Evolutionary conservation across 2,797 vertebrate genomes (phyloP).

Genomic region (Eurystomus glaucurus): DNA sequence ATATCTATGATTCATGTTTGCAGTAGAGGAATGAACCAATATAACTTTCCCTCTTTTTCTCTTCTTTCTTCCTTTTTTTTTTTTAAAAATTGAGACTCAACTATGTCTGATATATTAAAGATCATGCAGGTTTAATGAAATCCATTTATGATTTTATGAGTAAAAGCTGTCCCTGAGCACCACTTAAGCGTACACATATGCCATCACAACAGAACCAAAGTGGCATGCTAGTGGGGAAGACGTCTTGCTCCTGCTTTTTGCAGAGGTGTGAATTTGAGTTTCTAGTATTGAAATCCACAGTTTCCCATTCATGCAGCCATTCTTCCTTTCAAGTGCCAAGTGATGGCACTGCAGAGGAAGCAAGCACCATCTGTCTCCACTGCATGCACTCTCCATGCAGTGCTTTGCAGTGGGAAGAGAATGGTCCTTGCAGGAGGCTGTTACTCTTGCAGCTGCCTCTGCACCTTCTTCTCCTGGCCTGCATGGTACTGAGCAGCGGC

Average conservation of each 20-base stretch:
- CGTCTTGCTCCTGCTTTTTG: constrained; percentile 3
- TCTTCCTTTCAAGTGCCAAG: constrained; percentile 12
- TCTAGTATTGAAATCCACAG: neutral
- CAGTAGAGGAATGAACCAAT: neutral
- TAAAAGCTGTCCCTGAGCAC: constrained; percentile 52
- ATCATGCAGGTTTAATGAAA: constrained; percentile 42
- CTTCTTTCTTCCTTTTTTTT: neutral
- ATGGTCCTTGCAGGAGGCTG: neutral
- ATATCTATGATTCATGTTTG: neutral
- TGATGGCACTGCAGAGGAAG: neutral
- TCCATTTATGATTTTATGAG: constrained; percentile 66
- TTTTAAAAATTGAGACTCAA: neutral
- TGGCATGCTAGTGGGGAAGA: neutral
- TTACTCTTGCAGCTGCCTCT: neutral
- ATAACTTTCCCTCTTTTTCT: neutral
- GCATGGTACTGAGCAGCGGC: rapidly evolving
- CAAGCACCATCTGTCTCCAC: neutral
- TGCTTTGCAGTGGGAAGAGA: neutral
- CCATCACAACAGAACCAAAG: constrained; percentile 22
- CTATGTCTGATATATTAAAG: constrained; percentile 59
- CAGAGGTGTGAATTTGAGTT: neutral
- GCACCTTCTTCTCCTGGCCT: neutral
- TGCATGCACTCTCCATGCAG: neutral
- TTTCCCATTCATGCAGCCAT: neutral
- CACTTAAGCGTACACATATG: constrained; percentile 21